Evolutionary conservation across 2,113 vertebrate genomes (phyloP).

Genomic region (Poeciliopsis prolifica): DNA sequence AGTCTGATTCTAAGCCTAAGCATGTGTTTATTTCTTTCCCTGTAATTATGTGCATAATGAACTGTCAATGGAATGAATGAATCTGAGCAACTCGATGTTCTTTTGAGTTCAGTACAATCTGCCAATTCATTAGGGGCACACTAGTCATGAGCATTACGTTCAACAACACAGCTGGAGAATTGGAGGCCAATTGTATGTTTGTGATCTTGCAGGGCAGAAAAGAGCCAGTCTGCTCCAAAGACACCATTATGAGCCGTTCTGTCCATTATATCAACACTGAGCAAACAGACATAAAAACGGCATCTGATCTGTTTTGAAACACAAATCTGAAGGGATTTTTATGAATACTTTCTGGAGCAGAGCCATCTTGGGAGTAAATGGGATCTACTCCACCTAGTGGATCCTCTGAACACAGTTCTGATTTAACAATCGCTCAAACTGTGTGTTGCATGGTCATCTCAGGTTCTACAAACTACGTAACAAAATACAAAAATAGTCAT

Average conservation of each 20-base stretch:
- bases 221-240: neutral
- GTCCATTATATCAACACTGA: neutral
- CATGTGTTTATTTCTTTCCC: too few species aligned
- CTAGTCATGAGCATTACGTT: neutral
- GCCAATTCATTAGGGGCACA: neutral
- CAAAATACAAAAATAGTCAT: too few species aligned
- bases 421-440: neutral
- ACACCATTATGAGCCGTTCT: neutral
- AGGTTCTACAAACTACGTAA: neutral
- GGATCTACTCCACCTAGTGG: conserved; percentile 57
- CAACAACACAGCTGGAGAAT: neutral
- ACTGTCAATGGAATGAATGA: neutral
- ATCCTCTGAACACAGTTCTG: conserved; percentile 3
- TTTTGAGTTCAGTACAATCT: neutral
- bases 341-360: neutral
- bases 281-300: neutral
- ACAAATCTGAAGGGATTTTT: neutral
- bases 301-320: neutral
- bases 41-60: too few species aligned
- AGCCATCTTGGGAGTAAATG: neutral
- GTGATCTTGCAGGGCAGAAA: neutral
- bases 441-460: too few species aligned
- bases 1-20: too few species aligned
- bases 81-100: neutral
- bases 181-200: neutral